phyloP scores from a whole-genome alignment of 2,888 invertebrate genomes.

The Morpho helenor region DNA sequence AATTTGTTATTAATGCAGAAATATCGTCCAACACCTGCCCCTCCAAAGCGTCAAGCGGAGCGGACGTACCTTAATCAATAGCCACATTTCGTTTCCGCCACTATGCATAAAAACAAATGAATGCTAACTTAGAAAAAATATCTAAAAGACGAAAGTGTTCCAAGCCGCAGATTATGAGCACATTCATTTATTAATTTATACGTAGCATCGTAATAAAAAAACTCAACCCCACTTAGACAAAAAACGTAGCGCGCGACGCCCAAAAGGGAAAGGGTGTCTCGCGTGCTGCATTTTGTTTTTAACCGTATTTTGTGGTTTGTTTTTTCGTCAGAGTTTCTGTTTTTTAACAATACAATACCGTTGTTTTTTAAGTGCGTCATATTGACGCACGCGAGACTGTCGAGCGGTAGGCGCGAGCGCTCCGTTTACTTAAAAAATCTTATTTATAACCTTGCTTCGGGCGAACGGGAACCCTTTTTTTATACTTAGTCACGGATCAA shows the following conservation, averaged over 20 bases:
- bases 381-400: constrained; percentile 57
- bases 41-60: constrained; percentile 25
- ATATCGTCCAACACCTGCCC: constrained; percentile 60
- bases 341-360: constrained; percentile 77
- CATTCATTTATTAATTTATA: constrained; percentile 79
- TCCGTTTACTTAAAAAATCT: constrained; percentile 58
- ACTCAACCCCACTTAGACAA: constrained; percentile 69
- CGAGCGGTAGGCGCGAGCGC: constrained; percentile 61
- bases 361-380: constrained; percentile 74
- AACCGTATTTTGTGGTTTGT: constrained; percentile 73
- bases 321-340: constrained; percentile 73
- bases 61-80: constrained; percentile 60
- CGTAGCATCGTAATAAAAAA: constrained; percentile 69
- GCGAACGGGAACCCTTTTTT: constrained; percentile 61
- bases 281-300: constrained; percentile 77
- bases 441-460: constrained; percentile 63
- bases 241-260: constrained; percentile 73
- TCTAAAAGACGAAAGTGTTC: constrained; percentile 77
- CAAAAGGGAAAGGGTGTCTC: constrained; percentile 78
- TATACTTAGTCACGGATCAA: constrained; percentile 64
- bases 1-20: constrained; percentile 27
- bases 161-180: constrained; percentile 73
- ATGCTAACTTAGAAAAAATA: constrained; percentile 56
- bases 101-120: constrained; percentile 72
- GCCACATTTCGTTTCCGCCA: constrained; percentile 63